Base-by-base conservation (phyloP, 2,888 invertebrate species). In the Heliconius cydno region DNA sequence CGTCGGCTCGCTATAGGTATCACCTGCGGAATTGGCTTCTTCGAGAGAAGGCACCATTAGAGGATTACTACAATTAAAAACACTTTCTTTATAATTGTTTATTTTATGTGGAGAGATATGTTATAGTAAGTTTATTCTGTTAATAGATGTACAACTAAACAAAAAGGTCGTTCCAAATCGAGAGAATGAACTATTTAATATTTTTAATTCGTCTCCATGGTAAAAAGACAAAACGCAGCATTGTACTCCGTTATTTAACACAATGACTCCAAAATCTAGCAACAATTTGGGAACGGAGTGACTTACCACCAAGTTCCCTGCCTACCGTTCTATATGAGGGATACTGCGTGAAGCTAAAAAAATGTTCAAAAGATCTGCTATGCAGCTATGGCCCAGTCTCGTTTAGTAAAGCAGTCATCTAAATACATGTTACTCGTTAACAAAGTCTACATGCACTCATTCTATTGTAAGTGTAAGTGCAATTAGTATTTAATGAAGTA, bases 401-500 rank as follows among this genome's bases (percentile, higher is more conserved):
- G 19, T 67, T 7, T 67, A 30, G 34, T 38, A 38, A 12, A 38
- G 34, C 38, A n/a, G 22, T 67, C 10, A 34, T 34, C 10, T 68
- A 13, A n/a, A 68, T 13, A n/a, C 38, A 41, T 68, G n/a, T 38
- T 65, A 25, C 28, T 15, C 1, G 28, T 65, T 67, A 38, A 34
- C 34, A 38, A 38, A 22, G 34, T 67, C 1, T 72, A 60, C 25
- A 38, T 34, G n/a, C 41, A 60, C n/a, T 41, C 41, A 65, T 65
- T 19, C 63, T 63, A 65, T 74, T 65, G 63, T 28, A 66, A 65
- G 46, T 46, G 65, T 75, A 66, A 46, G 41, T 66, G 65, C 65
- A 75, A 65, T 75, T 66, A 75, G 75, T 66, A 41, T 46, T 41
- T 75, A 75, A 66, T 75, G 75, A 46, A 65, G 28, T 41, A 34